Evolutionary conservation across 2,113 vertebrate genomes (phyloP).

Genomic region (Lagopus muta): DNA sequence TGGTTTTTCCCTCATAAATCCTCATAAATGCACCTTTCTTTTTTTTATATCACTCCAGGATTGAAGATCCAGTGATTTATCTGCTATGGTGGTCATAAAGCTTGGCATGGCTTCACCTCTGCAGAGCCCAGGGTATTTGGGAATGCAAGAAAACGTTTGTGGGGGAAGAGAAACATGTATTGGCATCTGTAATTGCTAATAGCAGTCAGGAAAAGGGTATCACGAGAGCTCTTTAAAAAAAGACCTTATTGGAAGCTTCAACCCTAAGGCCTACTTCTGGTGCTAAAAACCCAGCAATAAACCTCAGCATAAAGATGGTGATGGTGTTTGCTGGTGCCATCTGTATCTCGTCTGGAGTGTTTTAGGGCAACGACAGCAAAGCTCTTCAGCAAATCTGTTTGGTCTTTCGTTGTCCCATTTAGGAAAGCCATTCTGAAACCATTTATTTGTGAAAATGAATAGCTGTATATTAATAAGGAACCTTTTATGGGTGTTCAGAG

Average conservation of each 20-base stretch:
- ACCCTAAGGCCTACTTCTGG: neutral
- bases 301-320: accelerated
- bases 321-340: neutral
- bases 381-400: neutral
- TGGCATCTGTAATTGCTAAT: neutral
- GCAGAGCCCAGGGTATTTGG: neutral
- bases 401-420: neutral
- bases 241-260: neutral
- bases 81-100: neutral
- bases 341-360: accelerated
- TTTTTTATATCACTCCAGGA: neutral
- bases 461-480: neutral
- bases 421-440: neutral
- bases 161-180: neutral
- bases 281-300: neutral
- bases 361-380: neutral
- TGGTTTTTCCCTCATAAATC: neutral
- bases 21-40: neutral
- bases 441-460: neutral
- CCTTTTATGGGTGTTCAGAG: neutral
- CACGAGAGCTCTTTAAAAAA: neutral
- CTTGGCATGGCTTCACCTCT: neutral
- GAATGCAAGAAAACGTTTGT: neutral
- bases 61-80: neutral
- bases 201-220: neutral